These are phyloP conservation scores for Polypterus bichir DNA, from an alignment of 2,113 vertebrate genomes.

Conservation along the genomic window DNA sequence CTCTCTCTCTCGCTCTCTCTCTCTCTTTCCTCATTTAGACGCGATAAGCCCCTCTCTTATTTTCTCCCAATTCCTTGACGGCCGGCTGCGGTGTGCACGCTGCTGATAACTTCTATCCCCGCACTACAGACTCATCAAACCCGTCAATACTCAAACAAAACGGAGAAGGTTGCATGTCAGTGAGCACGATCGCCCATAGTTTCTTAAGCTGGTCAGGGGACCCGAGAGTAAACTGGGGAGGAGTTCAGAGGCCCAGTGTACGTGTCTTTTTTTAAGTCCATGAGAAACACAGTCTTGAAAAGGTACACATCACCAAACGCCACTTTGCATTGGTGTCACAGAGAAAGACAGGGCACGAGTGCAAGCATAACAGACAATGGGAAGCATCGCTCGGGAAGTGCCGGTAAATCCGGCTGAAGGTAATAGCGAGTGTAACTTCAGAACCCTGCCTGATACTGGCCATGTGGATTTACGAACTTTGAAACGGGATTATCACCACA, in stretches of 20 bases:
- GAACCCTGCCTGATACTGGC: conserved; percentile 5
- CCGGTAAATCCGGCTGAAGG: conserved; percentile 3
- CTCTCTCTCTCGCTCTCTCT: no score
- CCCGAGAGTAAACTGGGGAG: not conserved
- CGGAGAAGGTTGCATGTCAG: not conserved
- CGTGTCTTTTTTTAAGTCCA: conserved; percentile 4
- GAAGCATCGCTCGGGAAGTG: conserved; percentile 21
- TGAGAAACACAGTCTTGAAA: no score
- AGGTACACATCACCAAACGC: not conserved
- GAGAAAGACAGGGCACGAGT: conserved; percentile 2
- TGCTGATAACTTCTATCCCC: conserved; percentile 1
- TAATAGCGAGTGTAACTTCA: conserved; percentile 4
- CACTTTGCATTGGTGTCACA: not conserved
- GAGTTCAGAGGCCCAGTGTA: conserved; percentile 10
- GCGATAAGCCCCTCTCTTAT: no score
- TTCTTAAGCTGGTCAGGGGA: not conserved
- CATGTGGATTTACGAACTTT: conserved; percentile 10
- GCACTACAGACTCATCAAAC: not conserved
- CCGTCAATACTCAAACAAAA: not conserved
- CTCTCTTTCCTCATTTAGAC: no score
- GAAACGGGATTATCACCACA: conserved; percentile 35
- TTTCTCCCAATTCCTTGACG: no score
- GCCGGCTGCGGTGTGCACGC: not conserved
- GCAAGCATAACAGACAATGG: conserved; percentile 15
- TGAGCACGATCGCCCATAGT: not conserved